Evolutionary conservation across 1,140 invertebrate species (phyloP).

Genomic region (Hypsibius dujardini): DNA sequence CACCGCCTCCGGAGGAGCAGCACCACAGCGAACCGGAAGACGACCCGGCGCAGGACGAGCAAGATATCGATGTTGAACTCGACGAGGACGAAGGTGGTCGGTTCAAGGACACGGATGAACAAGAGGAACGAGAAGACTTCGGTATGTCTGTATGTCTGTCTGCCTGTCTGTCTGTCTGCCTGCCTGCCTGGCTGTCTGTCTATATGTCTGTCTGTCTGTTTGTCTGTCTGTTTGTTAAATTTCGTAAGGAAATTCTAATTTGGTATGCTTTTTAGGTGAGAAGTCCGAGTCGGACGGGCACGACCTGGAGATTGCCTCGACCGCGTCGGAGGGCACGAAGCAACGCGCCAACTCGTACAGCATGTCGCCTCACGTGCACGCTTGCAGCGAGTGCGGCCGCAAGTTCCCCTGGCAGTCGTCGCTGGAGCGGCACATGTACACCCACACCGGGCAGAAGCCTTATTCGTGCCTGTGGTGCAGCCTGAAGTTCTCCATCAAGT

Average conservation of each 20-base stretch:
- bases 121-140: too few species aligned
- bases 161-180: too few species aligned
- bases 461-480: slow-evolving; percentile 80
- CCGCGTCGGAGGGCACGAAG: slow-evolving; percentile 22
- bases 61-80: slow-evolving; percentile 12
- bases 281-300: too few species aligned
- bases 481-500: slow-evolving; percentile 83
- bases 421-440: slow-evolving; percentile 69
- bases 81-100: slow-evolving; percentile 24
- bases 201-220: too few species aligned
- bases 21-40: slow-evolving; percentile 9
- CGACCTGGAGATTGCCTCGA: neutral
- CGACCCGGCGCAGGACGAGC: slow-evolving; percentile 32
- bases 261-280: too few species aligned
- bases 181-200: too few species aligned
- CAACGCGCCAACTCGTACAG: slow-evolving; percentile 52
- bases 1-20: neutral
- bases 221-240: too few species aligned
- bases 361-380: slow-evolving; percentile 69
- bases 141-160: too few species aligned
- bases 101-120: too few species aligned
- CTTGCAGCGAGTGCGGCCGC: slow-evolving; percentile 72
- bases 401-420: slow-evolving; percentile 92
- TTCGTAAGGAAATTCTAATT: too few species aligned
- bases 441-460: slow-evolving; percentile 85